phyloP scores from a whole-genome alignment of 2,888 invertebrate species.

The Leptothorax acervorum region DNA sequence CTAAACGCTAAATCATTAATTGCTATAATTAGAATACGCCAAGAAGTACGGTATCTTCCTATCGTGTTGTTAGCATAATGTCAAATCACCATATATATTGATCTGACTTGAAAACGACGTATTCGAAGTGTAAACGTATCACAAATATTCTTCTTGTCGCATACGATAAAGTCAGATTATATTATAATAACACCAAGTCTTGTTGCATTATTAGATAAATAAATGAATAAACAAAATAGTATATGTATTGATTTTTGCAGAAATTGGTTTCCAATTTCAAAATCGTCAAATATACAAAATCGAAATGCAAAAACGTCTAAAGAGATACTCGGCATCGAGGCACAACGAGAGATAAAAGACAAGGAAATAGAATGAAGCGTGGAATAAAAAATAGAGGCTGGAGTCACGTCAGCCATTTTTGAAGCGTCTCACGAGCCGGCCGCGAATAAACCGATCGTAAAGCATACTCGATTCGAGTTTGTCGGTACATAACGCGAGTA shows the following conservation, averaged over 20 bases:
- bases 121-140: not conserved
- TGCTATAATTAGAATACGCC: constrained; percentile 45
- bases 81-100: constrained; percentile 16
- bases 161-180: not conserved
- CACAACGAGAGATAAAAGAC: not conserved
- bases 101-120: not conserved
- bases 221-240: not conserved
- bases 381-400: constrained; percentile 44
- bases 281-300: not conserved
- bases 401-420: constrained; percentile 43
- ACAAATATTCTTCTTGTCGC: not conserved
- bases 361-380: constrained; percentile 53
- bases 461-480: constrained; percentile 80
- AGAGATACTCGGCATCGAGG: not conserved
- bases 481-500: constrained; percentile 77
- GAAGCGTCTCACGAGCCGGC: constrained; percentile 64
- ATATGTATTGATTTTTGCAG: not conserved
- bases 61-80: constrained; percentile 15
- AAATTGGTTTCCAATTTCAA: not conserved
- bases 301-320: not conserved
- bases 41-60: constrained; percentile 27
- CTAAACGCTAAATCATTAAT: constrained; percentile 60
- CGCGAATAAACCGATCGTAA: constrained; percentile 81
- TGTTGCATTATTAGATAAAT: not conserved
- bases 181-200: not conserved